phyloP scores from a whole-genome alignment of 2,797 vertebrate genomes.

The Buceros bicornis region DNA sequence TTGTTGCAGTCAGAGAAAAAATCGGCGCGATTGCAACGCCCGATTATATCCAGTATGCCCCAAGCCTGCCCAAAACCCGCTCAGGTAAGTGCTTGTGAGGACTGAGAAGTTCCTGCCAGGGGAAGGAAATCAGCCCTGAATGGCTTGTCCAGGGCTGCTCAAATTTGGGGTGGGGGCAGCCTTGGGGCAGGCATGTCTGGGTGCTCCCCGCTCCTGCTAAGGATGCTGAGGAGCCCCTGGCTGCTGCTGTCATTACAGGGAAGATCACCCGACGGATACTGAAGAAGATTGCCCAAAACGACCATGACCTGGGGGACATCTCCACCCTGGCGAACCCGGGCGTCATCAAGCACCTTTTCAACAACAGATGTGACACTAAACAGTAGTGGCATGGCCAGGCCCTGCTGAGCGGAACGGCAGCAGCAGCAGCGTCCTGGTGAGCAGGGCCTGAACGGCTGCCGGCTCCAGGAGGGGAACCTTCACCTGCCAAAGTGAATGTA shows the following conservation, averaged over 20 bases:
- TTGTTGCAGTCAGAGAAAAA: conserved; percentile 90
- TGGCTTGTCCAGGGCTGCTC: not conserved
- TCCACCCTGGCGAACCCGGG: conserved; percentile 92
- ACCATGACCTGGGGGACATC: conserved; percentile 90
- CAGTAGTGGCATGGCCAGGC: conserved; percentile 63
- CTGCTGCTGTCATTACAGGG: conserved; percentile 78
- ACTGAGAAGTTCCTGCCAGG: not conserved
- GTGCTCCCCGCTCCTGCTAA: not conserved
- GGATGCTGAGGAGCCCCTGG: not conserved
- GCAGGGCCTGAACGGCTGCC: not conserved
- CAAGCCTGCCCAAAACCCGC: conserved; percentile 94
- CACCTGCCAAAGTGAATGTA: conserved; percentile 40
- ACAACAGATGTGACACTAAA: conserved; percentile 85
- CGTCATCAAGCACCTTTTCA: conserved; percentile 91
- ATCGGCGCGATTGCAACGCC: conserved; percentile 98
- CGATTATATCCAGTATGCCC: conserved; percentile 95
- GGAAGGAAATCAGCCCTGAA: not conserved
- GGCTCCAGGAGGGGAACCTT: not conserved
- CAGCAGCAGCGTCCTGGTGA: not conserved
- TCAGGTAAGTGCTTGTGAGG: conserved; percentile 86
- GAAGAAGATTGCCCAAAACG: conserved; percentile 91
- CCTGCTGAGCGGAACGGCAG: conserved; percentile 26
- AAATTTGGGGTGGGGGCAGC: not conserved
- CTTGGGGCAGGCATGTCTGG: not conserved
- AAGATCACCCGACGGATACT: conserved; percentile 97